A percentile compares a stretch with the other conserved stretches of the same genome.
These are phyloP conservation scores for Gavia stellata DNA, from an alignment of 2,113 vertebrate species.

Conservation along the genomic window DNA sequence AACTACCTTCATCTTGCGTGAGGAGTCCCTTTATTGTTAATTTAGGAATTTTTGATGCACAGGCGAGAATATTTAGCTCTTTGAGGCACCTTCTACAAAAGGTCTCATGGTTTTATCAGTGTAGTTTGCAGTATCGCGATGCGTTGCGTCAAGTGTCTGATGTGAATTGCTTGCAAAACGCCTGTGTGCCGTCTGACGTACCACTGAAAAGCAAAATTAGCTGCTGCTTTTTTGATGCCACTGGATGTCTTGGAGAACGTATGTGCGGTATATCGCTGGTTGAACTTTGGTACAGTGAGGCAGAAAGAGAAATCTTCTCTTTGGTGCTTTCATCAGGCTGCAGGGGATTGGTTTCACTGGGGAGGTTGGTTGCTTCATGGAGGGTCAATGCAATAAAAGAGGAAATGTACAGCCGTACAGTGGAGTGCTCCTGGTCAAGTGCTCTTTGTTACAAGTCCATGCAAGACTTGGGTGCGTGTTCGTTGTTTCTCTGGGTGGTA, in stretches of 20 bases:
- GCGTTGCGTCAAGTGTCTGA: not conserved
- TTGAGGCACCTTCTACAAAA: not conserved
- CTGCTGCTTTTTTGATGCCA: not conserved
- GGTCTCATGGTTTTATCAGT: not conserved
- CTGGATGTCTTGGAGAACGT: not conserved
- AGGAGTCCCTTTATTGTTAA: too few relatives aligned
- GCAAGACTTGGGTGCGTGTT: not conserved
- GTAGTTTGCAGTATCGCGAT: rapidly evolving
- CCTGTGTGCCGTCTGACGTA: not conserved
- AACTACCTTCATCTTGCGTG: rapidly evolving
- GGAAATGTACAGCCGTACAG: too few relatives aligned
- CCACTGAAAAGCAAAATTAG: not conserved
- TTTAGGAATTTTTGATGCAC: not conserved
- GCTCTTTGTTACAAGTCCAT: rapidly evolving
- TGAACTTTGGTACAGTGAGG: rapidly evolving
- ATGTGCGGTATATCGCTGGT: rapidly evolving
- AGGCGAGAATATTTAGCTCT: not conserved
- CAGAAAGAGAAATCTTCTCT: not conserved
- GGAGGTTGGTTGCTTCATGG: rapidly evolving
- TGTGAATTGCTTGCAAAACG: not conserved
- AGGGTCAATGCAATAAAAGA: not conserved
- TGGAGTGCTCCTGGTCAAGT: not conserved
- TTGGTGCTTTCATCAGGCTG: not conserved
- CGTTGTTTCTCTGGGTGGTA: not conserved
- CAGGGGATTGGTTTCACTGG: not conserved